Base-by-base conservation (phyloP, 2,888 invertebrate genomes). In the Orthosia cruda region DNA sequence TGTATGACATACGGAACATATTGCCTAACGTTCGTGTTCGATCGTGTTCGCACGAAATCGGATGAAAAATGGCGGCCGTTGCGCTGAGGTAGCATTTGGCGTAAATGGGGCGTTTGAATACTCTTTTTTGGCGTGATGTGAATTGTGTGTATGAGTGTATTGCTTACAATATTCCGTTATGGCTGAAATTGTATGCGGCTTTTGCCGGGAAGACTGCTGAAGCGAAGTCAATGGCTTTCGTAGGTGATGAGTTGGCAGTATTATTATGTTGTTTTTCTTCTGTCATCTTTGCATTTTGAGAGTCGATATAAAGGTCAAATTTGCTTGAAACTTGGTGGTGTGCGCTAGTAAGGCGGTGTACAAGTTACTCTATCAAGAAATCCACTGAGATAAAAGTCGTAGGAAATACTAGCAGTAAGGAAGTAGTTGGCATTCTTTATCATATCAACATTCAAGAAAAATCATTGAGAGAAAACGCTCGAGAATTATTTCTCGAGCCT, bases 1-100 rank as follows among this genome's bases (percentile, higher is more conserved):
- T 89, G 90, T 80, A 87, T 86, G 88, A 89, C 89, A 86, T 83
- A 81, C 77, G 83, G 87, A 89, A 91, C 83, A 88, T 85, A 91
- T 92, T 86, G 89, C 81, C 72, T 77, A 85, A 76, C 81, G 74
- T 80, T 83, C 80, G 74, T 81, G 78, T 87, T 90, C 86, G 89
- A 84, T 74, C 76, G 77, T 72, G 77, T 81, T 87, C 85, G 87
- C 82, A 81, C 70, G 77, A 66, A 78, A 81, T 89, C 87, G 83
- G 68, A 77, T 91, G 86, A 89, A 85, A 87, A 87, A 91, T 88
- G 74, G 74, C 71, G 55, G 65, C 64, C 80, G 84, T 87, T 80
- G 78, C 74, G 79, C 74, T 86, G 89, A 84, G 85, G 86, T 84
- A 89, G 83, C 89, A 88, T 87, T 89, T 88, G 87, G 80, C 87